phyloP scores from a whole-genome alignment of 2,113 vertebrate species.

The Tachuris rubrigastra region DNA sequence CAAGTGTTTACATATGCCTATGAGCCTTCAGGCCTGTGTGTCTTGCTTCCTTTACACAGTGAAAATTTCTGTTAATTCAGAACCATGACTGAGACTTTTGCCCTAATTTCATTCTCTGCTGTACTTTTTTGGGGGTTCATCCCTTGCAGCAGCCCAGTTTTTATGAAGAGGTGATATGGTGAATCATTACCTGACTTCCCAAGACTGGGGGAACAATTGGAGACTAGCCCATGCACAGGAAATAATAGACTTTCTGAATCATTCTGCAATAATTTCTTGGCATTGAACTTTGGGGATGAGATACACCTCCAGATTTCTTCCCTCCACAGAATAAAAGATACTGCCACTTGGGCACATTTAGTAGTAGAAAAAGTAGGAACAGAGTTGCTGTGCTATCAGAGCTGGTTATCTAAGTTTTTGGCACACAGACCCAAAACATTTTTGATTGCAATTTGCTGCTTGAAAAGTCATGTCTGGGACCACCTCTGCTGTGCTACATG shows the following conservation, averaged over 20 bases:
- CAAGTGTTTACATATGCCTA: background rate
- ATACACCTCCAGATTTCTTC: background rate
- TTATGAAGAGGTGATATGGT: background rate
- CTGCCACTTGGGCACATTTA: background rate
- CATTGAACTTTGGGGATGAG: background rate
- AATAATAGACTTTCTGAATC: slow-evolving; percentile 39
- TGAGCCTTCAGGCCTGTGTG: background rate
- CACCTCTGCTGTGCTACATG: rapidly evolving
- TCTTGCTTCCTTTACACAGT: background rate
- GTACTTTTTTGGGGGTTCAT: background rate
- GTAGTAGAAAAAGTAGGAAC: background rate
- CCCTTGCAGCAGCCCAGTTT: background rate
- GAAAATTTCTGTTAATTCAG: background rate
- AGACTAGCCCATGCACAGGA: background rate
- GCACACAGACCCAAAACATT: background rate
- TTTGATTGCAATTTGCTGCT: background rate
- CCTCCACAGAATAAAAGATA: background rate
- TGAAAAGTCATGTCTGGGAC: background rate
- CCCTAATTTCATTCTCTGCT: background rate
- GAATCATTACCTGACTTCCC: background rate
- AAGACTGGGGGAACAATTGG: background rate
- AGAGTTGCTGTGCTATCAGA: background rate
- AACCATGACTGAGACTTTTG: background rate
- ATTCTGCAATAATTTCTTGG: slow-evolving; percentile 34
- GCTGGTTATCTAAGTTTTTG: background rate